Evolutionary conservation across 30 jellyfish, hydroid and myxozoan species (phyloP), one percentile per base, ranked within the genome.

Genomic region (Morbakka virulenta): DNA sequence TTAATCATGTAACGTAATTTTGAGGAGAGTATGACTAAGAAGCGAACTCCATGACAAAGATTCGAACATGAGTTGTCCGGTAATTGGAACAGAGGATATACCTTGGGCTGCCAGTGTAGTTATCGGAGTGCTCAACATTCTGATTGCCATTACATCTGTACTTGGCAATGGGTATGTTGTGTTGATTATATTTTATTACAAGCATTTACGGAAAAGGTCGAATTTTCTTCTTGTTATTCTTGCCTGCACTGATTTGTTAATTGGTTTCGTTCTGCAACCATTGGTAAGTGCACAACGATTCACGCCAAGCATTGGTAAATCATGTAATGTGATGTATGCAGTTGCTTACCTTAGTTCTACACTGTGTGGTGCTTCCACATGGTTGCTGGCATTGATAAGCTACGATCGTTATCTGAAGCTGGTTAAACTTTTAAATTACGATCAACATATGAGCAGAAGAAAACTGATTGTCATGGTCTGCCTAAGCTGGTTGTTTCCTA

Each of bases 331-430:
- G 78, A 79, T 79, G 36, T 68, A 67, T 35, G 85, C 92, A 35
- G 72, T 41, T 1, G 50, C 79, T 12, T 80, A 67, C 63, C 6
- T 69, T 21, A 74, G 79, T 13, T 63, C 84, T 0, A 35, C 70
- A 67, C 79, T 80, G 9, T 80, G 92, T 28, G 92, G 92, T 12
- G 85, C 92, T 22, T 80, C 92, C 3, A 68, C 79, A 2, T 69
- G 85, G 92, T 35, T 53, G 4, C 70, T 80, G 62, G 77, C 85
- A 22, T 61, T 80, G 72, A 80, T 80, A 21, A 80, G 92, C 72
- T 80, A 80, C 34, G 92, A 80, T 34, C 77, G 92, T 2, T 80
- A 80, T 51, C 52, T 80, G 52, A 84, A 69, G 27, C 34, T 80
- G 62, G 84, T 69, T 29, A 68, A 69, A 20, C 85, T 80, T 20